Conservation (phyloP, 1,140 invertebrate genomes). For the Drosophila melanica region DNA sequence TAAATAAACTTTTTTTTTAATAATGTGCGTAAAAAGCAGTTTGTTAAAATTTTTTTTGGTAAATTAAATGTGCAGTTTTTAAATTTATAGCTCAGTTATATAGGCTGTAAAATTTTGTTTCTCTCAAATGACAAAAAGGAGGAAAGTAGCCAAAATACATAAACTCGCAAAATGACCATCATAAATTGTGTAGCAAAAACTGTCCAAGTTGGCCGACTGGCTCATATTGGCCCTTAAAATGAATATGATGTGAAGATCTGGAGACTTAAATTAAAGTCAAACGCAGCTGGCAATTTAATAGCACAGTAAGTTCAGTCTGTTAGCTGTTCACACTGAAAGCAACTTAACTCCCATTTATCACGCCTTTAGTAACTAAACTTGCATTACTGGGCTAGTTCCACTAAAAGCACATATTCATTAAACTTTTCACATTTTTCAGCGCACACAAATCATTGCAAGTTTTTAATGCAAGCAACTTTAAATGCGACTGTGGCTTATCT, state of each 20-base stretch:
- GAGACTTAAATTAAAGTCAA: neutral
- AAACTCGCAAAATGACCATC: slow-evolving; percentile 45
- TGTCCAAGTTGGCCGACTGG: slow-evolving; percentile 24
- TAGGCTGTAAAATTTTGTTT: slow-evolving; percentile 36
- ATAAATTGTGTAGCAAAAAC: slow-evolving; percentile 58
- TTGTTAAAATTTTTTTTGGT: slow-evolving; percentile 26
- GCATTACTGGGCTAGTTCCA: slow-evolving; percentile 20
- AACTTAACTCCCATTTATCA: slow-evolving; percentile 21
- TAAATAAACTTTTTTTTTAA: too few relatives aligned
- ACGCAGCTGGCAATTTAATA: neutral
- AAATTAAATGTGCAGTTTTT: slow-evolving; percentile 34
- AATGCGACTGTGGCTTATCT: slow-evolving; percentile 44
- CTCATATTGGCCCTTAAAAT: slow-evolving; percentile 53
- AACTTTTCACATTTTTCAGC: slow-evolving; percentile 46
- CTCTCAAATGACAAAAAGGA: slow-evolving; percentile 31
- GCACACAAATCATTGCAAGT: slow-evolving; percentile 34
- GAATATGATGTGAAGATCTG: slow-evolving; percentile 36
- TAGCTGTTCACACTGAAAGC: too few relatives aligned
- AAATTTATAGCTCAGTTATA: slow-evolving; percentile 54
- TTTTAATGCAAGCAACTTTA: slow-evolving; percentile 27
- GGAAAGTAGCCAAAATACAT: slow-evolving; percentile 36
- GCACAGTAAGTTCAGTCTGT: neutral
- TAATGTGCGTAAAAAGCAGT: too few relatives aligned
- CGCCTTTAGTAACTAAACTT: slow-evolving; percentile 3
- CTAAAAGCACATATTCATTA: slow-evolving; percentile 31